Evolutionary conservation across 1,140 invertebrate species (phyloP).

Genomic region (Macrosteles quadrilineatus): DNA sequence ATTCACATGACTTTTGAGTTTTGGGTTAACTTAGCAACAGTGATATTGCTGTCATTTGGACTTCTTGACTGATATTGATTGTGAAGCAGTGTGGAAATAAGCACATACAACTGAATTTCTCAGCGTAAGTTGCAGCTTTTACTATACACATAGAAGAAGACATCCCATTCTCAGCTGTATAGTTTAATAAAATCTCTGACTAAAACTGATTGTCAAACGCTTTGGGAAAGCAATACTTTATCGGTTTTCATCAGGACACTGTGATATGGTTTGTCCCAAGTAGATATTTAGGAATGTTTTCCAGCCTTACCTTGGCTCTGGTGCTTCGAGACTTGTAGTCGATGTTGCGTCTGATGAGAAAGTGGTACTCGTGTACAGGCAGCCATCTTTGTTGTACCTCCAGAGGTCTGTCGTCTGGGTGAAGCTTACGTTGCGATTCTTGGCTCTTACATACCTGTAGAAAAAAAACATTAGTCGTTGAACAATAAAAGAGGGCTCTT

Average conservation of each 20-base stretch:
- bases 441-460: conserved; percentile 61
- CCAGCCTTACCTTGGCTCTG: conserved; percentile 53
- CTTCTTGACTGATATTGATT: no score
- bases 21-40: no score
- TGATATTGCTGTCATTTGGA: no score
- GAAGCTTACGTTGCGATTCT: conserved; percentile 83
- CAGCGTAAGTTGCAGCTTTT: no score
- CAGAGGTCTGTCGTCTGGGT: conserved; percentile 83
- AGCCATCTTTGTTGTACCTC: conserved; percentile 78
- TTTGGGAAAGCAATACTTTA: neutral
- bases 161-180: no score
- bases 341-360: conserved; percentile 73
- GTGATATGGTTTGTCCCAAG: no score
- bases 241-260: neutral
- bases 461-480: conserved; percentile 13
- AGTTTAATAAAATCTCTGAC: neutral
- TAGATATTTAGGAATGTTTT: no score
- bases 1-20: no score
- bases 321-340: conserved; percentile 64
- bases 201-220: neutral
- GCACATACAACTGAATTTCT: no score
- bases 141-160: no score
- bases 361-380: conserved; percentile 65
- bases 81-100: no score
- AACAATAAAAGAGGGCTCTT: no score